Base-by-base conservation (phyloP, 2,888 invertebrate genomes). In the Tridacna gigas region DNA sequence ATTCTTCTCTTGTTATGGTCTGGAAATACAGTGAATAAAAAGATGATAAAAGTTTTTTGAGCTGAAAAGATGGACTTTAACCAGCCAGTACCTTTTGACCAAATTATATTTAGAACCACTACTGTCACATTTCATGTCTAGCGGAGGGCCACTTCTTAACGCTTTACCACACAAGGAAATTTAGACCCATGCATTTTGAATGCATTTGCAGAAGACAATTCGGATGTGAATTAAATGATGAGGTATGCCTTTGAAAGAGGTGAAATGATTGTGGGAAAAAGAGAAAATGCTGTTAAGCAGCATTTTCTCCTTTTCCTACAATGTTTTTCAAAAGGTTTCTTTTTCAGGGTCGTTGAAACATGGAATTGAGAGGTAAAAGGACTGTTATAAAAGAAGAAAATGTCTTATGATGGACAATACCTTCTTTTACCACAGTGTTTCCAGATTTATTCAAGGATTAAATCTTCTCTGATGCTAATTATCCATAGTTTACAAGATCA, bases 181-280 rank as follows among this genome's bases (percentile, higher is more conserved):
- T n/a, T n/a, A n/a, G n/a, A n/a, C n/a, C n/a, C n/a, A n/a, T n/a
- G n/a, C n/a, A n/a, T n/a, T n/a, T n/a, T n/a, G n/a, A n/a, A n/a
- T n/a, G n/a, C n/a, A n/a, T n/a, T n/a, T n/a, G n/a, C n/a, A n/a
- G n/a, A n/a, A n/a, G n/a, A n/a, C n/a, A n/a, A n/a, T n/a, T n/a
- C n/a, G n/a, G n/a, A n/a, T n/a, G n/a, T n/a, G n/a, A n/a, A n/a
- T n/a, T n/a, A n/a, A n/a, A n/a, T n/a, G n/a, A n/a, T n/a, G n/a
- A n/a, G n/a, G n/a, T n/a, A n/a, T n/a, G n/a, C 63, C 63, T 63
- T 11, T 63, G 22, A 63, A n/a, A 63, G n/a, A 63, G 51, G 11
- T 11, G 51, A 51, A 51, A 51, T 13, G 12, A 51, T 51, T 51
- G 51, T 51, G 51, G 51, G 12, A 63, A 63, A 63, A 63, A n/a